Evolutionary conservation across 2,797 vertebrate genomes (phyloP), one percentile per base, ranked within the genome.

Genomic region (Salarias fasciatus): DNA sequence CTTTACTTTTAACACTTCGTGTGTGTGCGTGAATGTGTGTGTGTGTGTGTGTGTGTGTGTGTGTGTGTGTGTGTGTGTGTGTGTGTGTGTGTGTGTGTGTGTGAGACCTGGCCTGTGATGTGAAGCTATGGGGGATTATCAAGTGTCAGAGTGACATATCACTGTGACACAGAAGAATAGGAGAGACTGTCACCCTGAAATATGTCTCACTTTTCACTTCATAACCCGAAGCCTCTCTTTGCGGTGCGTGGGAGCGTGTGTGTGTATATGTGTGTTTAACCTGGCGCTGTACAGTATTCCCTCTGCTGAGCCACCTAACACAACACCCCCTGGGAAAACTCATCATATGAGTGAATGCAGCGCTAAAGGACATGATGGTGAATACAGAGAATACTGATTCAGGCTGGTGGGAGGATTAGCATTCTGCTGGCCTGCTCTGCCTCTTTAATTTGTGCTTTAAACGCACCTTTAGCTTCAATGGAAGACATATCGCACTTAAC

Each of bases 131-230:
- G 69, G 75, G 77, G 82, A 85, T 87, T 79, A 88, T 87, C 85
- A 87, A 82, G 84, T 90, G 88, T 88, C 90, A 90, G 57, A 58
- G 79, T 89, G 88, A 91, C 82, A 80, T 77, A 90, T 89, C 51
- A 73, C 83, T 77, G 60, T 66, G 82, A 66, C 81, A 69, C 72
- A 47, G 68, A 64, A 72, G 73, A 78, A 72, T 57, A 75, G 84
- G 62, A 65, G 79, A 75, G 45, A 18, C 72, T 87, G 86, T 87
- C 88, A 88, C 33, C 43, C 69, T 89, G 90, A 90, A 89, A 89
- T 86, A 90, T 89, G 76, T 85, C 65, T 80, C 61, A 24, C 41
- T 57, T 77, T 82, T 80, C 50, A 78, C 72, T 79, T 68, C 69
- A 82, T 63, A 66, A 80, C 69, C 85, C 29, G 37, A 0, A 85